These are phyloP conservation scores for Erythrolamprus reginae DNA, from an alignment of 2,113 vertebrate genomes.

Conservation along the genomic window DNA sequence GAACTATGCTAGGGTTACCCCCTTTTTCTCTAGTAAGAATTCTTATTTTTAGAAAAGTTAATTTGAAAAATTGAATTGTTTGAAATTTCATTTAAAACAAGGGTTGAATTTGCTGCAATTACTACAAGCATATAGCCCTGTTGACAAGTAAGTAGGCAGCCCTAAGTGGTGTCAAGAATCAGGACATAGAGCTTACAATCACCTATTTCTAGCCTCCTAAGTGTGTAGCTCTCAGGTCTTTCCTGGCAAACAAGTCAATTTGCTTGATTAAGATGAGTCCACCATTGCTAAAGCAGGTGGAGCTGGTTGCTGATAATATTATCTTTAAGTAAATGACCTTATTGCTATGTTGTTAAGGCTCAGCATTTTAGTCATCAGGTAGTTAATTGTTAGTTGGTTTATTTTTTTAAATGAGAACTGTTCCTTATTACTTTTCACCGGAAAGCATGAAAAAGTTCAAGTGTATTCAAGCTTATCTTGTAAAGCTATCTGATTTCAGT, in stretches of 20 bases:
- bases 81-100: not conserved
- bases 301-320: constrained; percentile 37
- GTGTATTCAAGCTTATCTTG: constrained; percentile 7
- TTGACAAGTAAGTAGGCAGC: not conserved
- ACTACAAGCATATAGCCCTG: not conserved
- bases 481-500: not conserved
- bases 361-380: constrained; percentile 51
- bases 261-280: constrained; percentile 31
- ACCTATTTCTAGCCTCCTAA: constrained; percentile 1
- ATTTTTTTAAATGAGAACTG: constrained; percentile 43
- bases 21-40: not conserved
- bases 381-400: constrained; percentile 34
- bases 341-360: constrained; percentile 53
- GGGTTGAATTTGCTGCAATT: not conserved
- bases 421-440: constrained; percentile 33
- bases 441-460: constrained; percentile 41
- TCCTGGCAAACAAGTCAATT: constrained; percentile 6
- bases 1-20: not conserved
- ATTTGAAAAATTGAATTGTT: too few species aligned
- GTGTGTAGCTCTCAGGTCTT: constrained; percentile 5
- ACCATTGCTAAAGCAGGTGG: constrained; percentile 25
- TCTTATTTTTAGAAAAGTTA: not conserved
- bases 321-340: constrained; percentile 46
- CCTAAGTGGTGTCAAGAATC: not conserved
- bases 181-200: constrained; percentile 9